These are phyloP conservation scores for Leptogaster cylindrica DNA, from an alignment of 2,888 invertebrate species.

Conservation along the genomic window DNA sequence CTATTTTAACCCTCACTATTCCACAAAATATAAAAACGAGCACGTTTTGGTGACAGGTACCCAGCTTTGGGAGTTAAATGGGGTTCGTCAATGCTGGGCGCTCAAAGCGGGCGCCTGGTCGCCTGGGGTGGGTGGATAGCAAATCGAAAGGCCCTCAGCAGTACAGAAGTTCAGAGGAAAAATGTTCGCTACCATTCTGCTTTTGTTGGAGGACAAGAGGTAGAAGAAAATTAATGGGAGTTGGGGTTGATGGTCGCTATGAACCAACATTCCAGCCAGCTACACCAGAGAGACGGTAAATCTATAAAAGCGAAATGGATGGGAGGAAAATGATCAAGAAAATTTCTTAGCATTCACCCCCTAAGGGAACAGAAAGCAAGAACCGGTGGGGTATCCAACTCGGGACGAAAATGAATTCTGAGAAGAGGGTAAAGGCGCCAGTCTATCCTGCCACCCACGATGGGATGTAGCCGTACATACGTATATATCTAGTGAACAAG, in stretches of 20 bases:
- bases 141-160: conserved; percentile 37
- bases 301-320: conserved; percentile 42
- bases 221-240: conserved; percentile 39
- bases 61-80: background rate
- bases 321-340: conserved; percentile 43
- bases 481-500: conserved; percentile 16
- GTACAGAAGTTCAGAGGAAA: conserved; percentile 38
- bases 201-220: conserved; percentile 29
- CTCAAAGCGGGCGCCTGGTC: background rate
- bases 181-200: conserved; percentile 37
- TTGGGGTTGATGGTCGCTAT: conserved; percentile 40
- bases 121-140: conserved; percentile 23
- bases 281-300: conserved; percentile 38
- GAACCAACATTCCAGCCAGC: conserved; percentile 40
- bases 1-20: conserved; percentile 21
- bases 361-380: conserved; percentile 38
- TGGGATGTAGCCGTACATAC: conserved; percentile 4
- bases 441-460: conserved; percentile 41
- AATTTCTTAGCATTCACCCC: conserved; percentile 40
- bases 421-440: conserved; percentile 41
- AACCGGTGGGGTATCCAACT: conserved; percentile 32
- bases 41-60: conserved; percentile 41
- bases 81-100: conserved; percentile 17
- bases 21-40: conserved; percentile 33
- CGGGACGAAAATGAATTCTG: conserved; percentile 38